Conservation (phyloP, 2,888 invertebrate genomes). For the Tenthredo scrophulariae region DNA sequence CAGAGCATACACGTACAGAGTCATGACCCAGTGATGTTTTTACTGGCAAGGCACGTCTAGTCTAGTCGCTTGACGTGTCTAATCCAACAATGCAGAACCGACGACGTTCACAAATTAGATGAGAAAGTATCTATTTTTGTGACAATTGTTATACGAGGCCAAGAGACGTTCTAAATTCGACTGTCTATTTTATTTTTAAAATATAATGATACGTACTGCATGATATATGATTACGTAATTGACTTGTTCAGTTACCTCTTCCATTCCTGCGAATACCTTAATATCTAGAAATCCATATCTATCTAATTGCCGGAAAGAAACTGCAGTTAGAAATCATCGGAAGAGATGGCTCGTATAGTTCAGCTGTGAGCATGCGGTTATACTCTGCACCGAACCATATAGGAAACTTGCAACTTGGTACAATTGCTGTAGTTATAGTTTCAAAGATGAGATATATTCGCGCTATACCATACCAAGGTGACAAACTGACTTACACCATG, state of each 20-base stretch:
- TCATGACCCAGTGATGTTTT: constrained; percentile 34
- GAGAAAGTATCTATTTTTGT: background rate
- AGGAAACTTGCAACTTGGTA: background rate
- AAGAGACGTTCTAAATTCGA: background rate
- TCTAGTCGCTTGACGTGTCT: background rate
- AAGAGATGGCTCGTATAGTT: background rate
- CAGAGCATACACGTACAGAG: background rate
- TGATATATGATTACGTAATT: background rate
- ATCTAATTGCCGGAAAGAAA: background rate
- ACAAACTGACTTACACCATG: background rate
- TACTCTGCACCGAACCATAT: background rate
- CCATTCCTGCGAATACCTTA: background rate
- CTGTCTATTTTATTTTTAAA: background rate
- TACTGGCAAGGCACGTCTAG: constrained; percentile 12
- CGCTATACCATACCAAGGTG: background rate
- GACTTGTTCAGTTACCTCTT: background rate
- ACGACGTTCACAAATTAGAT: constrained; percentile 6
- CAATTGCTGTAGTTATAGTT: background rate
- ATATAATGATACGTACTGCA: background rate
- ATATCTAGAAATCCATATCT: background rate
- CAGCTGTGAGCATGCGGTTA: background rate
- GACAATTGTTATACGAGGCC: background rate
- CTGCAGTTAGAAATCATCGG: background rate
- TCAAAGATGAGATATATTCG: background rate
- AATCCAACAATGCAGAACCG: constrained; percentile 1